phyloP scores from a whole-genome alignment of 2,113 vertebrate genomes.

The Chaetodon trifascialis region DNA sequence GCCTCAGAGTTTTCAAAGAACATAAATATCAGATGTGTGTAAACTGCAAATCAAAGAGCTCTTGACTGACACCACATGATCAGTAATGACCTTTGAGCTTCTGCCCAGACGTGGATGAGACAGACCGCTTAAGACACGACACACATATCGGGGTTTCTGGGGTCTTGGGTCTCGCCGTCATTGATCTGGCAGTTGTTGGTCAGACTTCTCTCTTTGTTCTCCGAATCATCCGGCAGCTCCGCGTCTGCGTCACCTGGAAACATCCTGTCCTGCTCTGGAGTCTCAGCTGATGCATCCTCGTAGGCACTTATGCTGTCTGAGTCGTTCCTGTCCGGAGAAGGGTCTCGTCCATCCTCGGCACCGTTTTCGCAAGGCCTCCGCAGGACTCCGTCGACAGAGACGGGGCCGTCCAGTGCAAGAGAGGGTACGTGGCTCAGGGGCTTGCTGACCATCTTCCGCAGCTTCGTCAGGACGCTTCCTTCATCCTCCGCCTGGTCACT shows the following conservation, averaged over 20 bases:
- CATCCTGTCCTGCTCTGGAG: constrained; percentile 74
- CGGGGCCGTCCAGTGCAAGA: constrained; percentile 50
- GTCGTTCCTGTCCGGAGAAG: constrained; percentile 61
- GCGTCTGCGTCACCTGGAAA: constrained; percentile 60
- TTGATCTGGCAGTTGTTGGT: background rate
- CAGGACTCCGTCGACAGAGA: constrained; percentile 62
- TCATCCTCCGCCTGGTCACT: constrained; percentile 5
- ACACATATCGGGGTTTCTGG: constrained; percentile 63
- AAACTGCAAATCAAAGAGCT: constrained; percentile 18
- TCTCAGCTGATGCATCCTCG: constrained; percentile 80
- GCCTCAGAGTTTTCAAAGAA: background rate
- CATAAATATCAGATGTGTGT: constrained; percentile 3
- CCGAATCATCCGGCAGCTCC: constrained; percentile 55
- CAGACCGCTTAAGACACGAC: constrained; percentile 75
- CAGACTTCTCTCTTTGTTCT: constrained; percentile 15
- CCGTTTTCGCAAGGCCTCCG: constrained; percentile 43
- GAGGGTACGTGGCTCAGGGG: constrained; percentile 50
- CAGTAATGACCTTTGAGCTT: background rate
- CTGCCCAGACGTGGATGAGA: background rate
- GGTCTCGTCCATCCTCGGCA: background rate
- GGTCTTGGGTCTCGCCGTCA: background rate
- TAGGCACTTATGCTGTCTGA: constrained; percentile 82
- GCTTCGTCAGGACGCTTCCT: constrained; percentile 30
- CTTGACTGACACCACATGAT: constrained; percentile 11
- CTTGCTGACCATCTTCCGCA: constrained; percentile 61